Conservation (phyloP, 2,113 vertebrate genomes). For the Crypturellus undulatus region DNA sequence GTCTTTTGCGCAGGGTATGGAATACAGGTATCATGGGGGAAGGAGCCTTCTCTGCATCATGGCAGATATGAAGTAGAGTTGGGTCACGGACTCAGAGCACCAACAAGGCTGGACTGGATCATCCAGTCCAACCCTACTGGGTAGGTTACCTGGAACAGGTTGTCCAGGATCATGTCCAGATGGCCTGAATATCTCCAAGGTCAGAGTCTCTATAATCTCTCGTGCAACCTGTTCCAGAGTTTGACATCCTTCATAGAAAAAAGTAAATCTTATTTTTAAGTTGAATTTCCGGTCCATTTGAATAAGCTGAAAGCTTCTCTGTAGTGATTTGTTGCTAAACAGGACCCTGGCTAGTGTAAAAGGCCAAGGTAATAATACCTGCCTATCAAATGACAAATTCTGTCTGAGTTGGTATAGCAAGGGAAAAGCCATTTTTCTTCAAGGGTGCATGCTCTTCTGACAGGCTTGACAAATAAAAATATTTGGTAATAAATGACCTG, state of each 20-base stretch:
- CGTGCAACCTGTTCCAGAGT: not conserved
- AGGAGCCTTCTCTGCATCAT: not conserved
- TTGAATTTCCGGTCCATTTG: not conserved
- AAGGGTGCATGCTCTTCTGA: not conserved
- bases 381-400: conserved; percentile 62
- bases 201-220: not conserved
- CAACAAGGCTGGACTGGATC: not conserved
- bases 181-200: not conserved
- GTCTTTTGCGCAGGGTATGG: not conserved
- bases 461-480: conserved; percentile 41
- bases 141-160: not conserved
- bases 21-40: too few species aligned
- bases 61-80: not conserved
- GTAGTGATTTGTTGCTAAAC: not conserved
- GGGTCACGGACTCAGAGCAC: not conserved
- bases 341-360: not conserved
- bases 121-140: too few species aligned
- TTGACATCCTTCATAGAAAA: not conserved
- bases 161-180: not conserved
- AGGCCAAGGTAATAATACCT: conserved; percentile 50
- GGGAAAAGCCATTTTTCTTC: conserved; percentile 16
- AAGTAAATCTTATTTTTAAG: not conserved
- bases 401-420: not conserved
- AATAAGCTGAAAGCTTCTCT: not conserved
- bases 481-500: conserved; percentile 55